Base-by-base conservation (phyloP, 2,888 invertebrate genomes). In the Polydrusus cervinus region DNA sequence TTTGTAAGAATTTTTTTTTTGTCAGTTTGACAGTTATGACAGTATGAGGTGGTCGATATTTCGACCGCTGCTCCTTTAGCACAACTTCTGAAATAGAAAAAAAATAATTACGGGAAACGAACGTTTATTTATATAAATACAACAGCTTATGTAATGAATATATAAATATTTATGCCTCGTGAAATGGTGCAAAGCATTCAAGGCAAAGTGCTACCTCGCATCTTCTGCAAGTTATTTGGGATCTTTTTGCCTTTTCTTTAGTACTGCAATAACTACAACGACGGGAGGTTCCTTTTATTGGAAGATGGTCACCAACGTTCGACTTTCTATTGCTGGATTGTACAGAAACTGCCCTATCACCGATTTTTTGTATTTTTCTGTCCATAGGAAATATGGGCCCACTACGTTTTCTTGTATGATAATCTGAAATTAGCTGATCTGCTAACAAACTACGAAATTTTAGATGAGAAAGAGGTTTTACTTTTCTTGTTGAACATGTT, bases 281-380 rank as follows among this genome's bases (percentile, higher is more conserved):
- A 1, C 53, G 5, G 5, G 6, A 18, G 3, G 34, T 30, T 13
- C 51, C 53, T 18, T 13, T 10, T 34, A 51, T 34, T 49, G 53
- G 66, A 13, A 66, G 18, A 25, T 66, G 66, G 10, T 25, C n/a
- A 2, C 65, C 65, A 11, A 47, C 65, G n/a, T 65, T 47, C 9
- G 40, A 8, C 9, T 40, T 40, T 40, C 40, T 40, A 40, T 3
- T 40, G 1, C 5, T 40, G 10, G 5, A 8, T 8, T 40, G 1
- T 3, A 10, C 10, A 10, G 40, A 40, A 13, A 40, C 10, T 8
- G 40, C 5, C 10, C 40, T 3, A 3, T 10, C 40, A 40, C 40
- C 40, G 10, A 40, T 13, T 40, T 40, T 40, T 8, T 10, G 40
- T 10, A 40, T 9, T 40, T 40, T 40, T 8, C 10, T 18, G 13